A percentile compares a stretch with the other conserved stretches of the same genome.
Evolutionary conservation across 2,797 vertebrate genomes (phyloP).

Genomic region (Naso thynnoides): DNA sequence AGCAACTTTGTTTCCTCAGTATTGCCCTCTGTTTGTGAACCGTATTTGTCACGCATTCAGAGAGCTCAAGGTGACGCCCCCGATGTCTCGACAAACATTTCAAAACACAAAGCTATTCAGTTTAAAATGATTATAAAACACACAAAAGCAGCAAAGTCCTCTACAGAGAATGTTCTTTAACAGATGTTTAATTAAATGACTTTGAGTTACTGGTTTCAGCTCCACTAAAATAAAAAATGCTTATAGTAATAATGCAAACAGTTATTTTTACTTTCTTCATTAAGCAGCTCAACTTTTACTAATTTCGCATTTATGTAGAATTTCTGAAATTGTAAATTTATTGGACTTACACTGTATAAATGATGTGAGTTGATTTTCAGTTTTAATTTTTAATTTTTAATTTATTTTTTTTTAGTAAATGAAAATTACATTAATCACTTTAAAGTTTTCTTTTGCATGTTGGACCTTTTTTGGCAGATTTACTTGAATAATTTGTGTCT

Average conservation of each 20-base stretch:
- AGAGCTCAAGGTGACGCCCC: neutral
- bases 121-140: neutral
- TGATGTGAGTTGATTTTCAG: neutral
- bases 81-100: neutral
- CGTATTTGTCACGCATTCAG: neutral
- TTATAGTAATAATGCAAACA: neutral
- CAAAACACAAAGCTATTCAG: neutral
- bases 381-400: neutral
- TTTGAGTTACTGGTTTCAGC: neutral
- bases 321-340: too few species aligned
- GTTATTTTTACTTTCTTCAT: neutral
- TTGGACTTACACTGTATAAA: too few species aligned
- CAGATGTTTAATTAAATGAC: too few species aligned
- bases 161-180: too few species aligned
- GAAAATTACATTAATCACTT: neutral
- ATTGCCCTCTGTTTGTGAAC: neutral
- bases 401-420: neutral
- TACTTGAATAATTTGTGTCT: neutral
- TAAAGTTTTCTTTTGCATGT: neutral
- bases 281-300: neutral
- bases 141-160: neutral
- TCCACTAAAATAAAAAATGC: neutral
- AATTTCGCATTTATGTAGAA: constrained; percentile 1
- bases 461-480: neutral
- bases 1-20: neutral